Evolutionary conservation across 2,113 vertebrate species (phyloP), one percentile per base, ranked within the genome.

Genomic region (Microtus montanus): DNA sequence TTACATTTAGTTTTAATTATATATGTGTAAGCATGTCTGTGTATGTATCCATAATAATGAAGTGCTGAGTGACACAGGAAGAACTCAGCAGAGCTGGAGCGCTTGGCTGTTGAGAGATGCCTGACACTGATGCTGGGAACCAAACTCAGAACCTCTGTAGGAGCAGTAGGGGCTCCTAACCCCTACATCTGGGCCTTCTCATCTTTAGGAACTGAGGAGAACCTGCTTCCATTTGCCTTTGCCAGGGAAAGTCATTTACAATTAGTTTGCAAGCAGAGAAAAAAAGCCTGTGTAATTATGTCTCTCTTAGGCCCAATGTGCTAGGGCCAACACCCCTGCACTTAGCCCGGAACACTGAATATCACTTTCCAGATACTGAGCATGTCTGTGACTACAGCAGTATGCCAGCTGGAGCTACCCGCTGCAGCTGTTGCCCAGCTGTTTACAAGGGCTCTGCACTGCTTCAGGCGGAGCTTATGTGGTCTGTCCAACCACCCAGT

Each of bases 401-500:
- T 8, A 0, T 70, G 96, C 90, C 95, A 88, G 95, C 7, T 5
- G 95, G 96, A 71, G 47, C 64, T 96, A 91, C 89, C 58, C 89
- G 89, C 4, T 80, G 58, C 91, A 93, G 96, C 96, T 96, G 97
- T 95, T 97, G 92, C 61, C 91, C 97, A 96, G 80, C 94, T 96
- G 95, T 96, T 97, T 70, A 82, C 41, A 95, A 87, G 89, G 92
- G 44, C 75, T 63, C 93, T 91, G 33, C 89, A 66, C 82, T 35
- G 87, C 94, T 94, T 82, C 94, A 85, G 96, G 91, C 94, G 91
- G 96, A 96, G 92, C 87, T 92, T 85, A 82, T 82, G 91, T 68
- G 91, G 70, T 77, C 93, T 68, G 87, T 97, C 92, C 84, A 95
- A 44, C 49, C 92, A 95, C 74, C 87, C 95, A 79, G 90, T 66